Evolutionary conservation across 2,888 invertebrate genomes (phyloP).

Genomic region (Flexamia atlantica): DNA sequence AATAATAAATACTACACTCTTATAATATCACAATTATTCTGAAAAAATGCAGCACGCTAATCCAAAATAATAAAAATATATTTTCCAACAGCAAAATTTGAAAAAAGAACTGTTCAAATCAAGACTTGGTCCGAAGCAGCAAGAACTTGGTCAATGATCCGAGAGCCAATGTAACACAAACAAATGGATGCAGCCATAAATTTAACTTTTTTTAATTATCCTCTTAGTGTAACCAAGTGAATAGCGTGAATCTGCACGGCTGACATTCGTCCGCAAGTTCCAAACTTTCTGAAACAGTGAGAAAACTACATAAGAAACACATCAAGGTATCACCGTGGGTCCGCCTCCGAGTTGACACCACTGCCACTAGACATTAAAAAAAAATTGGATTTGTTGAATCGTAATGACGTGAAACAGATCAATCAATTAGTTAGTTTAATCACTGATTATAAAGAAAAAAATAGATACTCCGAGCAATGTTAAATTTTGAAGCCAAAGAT

Average conservation of each 20-base stretch:
- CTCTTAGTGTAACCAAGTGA: conserved; percentile 48
- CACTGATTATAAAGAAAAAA: no score
- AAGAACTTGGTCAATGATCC: neutral
- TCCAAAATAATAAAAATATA: conserved; percentile 1
- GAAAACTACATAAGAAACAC: neutral
- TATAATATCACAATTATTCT: conserved; percentile 44
- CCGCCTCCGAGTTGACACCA: no score
- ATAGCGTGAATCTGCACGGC: conserved; percentile 45
- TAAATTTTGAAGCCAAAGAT: no score
- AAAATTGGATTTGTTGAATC: no score
- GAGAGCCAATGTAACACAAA: conserved; percentile 36
- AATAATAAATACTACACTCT: conserved; percentile 53
- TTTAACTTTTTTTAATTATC: conserved; percentile 9
- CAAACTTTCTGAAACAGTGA: conserved; percentile 20
- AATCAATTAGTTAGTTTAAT: no score
- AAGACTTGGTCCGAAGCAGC: conserved; percentile 32
- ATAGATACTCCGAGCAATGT: no score
- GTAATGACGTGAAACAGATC: no score
- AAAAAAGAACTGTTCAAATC: conserved; percentile 51
- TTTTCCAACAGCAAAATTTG: conserved; percentile 28
- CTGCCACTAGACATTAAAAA: no score
- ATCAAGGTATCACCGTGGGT: neutral
- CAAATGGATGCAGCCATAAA: conserved; percentile 40
- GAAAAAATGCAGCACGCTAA: conserved; percentile 28
- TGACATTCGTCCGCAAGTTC: conserved; percentile 9